Evolutionary conservation across 2,888 invertebrate species (phyloP), one percentile per base, ranked within the genome.

Genomic region (Cepaea hortensis): DNA sequence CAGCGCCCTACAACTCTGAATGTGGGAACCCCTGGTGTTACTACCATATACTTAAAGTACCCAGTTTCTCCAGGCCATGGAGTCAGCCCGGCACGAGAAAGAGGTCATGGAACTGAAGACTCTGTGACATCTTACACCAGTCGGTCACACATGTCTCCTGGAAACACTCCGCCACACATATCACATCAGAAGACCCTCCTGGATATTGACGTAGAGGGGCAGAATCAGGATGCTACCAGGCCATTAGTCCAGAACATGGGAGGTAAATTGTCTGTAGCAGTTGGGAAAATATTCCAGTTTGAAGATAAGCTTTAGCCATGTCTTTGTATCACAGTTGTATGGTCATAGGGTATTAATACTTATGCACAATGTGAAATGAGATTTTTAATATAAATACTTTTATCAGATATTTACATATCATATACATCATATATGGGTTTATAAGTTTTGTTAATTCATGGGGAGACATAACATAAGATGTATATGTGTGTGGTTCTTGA

Each of bases 111-210:
- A 9, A 87, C 87, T 65, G 88, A 82, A 68, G 89, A 88, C 95
- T 0, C 96, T 96, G 97, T 97, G 92, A 97, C 97, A 76, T 98
- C 97, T 94, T 96, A 97, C 90, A 98, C 98, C 13, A 98, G 98
- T 3, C 89, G 92, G 85, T 93, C 93, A 20, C 91, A 91, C 68
- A 89, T 91, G 84, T 97, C 97, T 81, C 97, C 97, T 3, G 93
- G 94, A 75, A 92, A 91, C 89, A 93, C 93, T 0, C 94, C 94
- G 9, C 94, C 93, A 48, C 92, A 93, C 89, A 93, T 93, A 82
- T 88, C 90, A 46, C 94, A 93, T 88, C 92, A 92, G 81, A 93
- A 91, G 85, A 94, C 94, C 0, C 90, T 94, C 86, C 91, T 94
- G 68, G 94, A 94, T 89, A 94, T 94, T 82, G 94, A 94, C 86